These are phyloP conservation scores for Ormyrus thymus DNA, from an alignment of 2,888 invertebrate species.

Conservation along the genomic window DNA sequence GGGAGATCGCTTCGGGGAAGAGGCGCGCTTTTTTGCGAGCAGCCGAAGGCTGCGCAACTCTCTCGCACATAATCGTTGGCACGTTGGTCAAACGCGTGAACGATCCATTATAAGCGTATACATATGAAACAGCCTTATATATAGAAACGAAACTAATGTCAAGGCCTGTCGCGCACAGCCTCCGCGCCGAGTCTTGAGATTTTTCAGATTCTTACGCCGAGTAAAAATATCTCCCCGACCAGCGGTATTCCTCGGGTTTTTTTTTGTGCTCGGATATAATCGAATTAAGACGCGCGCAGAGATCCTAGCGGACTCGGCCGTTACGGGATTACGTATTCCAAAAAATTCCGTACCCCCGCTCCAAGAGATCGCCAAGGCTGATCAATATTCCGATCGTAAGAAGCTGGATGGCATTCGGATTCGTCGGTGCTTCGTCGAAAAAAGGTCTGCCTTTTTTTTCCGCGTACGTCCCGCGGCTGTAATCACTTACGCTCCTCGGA, in stretches of 20 bases:
- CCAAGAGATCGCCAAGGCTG: constrained; percentile 10
- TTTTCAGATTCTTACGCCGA: constrained; percentile 13
- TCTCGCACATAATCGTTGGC: constrained; percentile 16
- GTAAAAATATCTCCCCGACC: neutral
- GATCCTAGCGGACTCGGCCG: too few relatives aligned
- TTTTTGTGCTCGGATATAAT: neutral
- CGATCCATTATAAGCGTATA: constrained; percentile 1
- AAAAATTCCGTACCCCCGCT: constrained; percentile 16
- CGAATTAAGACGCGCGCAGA: too few relatives aligned
- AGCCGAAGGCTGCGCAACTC: neutral
- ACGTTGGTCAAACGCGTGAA: constrained; percentile 22
- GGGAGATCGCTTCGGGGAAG: neutral
- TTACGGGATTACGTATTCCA: neutral
- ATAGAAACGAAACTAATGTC: constrained; percentile 8
- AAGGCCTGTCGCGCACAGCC: constrained; percentile 1
- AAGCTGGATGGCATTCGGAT: constrained; percentile 2
- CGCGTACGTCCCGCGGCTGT: too few relatives aligned
- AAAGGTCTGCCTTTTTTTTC: too few relatives aligned
- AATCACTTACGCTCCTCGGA: constrained; percentile 20
- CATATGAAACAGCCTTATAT: neutral
- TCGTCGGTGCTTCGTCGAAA: constrained; percentile 15
- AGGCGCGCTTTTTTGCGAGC: neutral
- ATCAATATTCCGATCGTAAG: constrained; percentile 42
- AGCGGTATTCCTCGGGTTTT: neutral
- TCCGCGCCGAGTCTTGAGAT: neutral